Evolutionary conservation across 1,140 invertebrate species (phyloP).

Genomic region (Cepaea nemoralis): DNA sequence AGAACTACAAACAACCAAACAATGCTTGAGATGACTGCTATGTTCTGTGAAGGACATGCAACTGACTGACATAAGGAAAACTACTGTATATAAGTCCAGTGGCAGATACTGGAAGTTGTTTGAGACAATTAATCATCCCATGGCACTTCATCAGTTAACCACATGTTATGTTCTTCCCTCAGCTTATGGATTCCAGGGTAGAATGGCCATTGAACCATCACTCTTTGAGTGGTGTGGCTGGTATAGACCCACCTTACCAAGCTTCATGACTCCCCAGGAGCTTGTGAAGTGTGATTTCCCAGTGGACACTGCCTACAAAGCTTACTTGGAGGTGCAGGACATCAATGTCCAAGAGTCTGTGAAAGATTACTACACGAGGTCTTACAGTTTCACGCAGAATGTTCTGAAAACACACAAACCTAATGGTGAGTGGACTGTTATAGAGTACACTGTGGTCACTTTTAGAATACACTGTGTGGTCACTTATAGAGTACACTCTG

Average conservation of each 20-base stretch:
- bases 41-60: too few species aligned
- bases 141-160: too few species aligned
- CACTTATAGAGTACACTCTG: too few species aligned
- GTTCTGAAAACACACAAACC: conserved; percentile 62
- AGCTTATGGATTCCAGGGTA: conserved; percentile 71
- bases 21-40: too few species aligned
- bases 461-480: neutral
- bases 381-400: conserved; percentile 69
- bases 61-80: too few species aligned
- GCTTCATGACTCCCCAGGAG: conserved; percentile 84
- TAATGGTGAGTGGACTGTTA: conserved; percentile 49
- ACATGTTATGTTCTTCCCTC: neutral
- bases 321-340: conserved; percentile 74
- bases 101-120: too few species aligned
- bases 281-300: conserved; percentile 80
- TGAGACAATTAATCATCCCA: too few species aligned
- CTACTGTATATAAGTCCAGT: too few species aligned
- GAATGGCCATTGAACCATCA: conserved; percentile 86
- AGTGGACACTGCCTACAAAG: conserved; percentile 80
- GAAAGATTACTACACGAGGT: conserved; percentile 82
- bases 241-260: conserved; percentile 84
- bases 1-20: too few species aligned
- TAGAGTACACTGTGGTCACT: neutral
- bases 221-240: conserved; percentile 94
- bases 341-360: conserved; percentile 72